A percentile compares a stretch with the other conserved stretches of the same genome.
Conservation (phyloP, 2,797 vertebrate species). For the Muraenolepis orangiensis region DNA sequence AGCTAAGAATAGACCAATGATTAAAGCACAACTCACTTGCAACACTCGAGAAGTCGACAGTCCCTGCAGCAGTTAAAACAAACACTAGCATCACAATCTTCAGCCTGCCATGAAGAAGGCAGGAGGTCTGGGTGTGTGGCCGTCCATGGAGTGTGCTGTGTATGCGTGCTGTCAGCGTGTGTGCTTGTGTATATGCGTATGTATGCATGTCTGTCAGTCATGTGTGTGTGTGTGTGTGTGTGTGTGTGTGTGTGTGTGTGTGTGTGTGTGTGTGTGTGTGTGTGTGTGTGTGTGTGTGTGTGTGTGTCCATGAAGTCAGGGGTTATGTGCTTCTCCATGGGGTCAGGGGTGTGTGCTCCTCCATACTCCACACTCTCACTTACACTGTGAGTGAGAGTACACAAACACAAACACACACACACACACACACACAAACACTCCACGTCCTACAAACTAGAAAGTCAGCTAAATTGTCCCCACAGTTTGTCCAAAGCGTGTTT, state of each 20-base stretch:
- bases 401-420: slow-evolving; percentile 1
- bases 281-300: neutral
- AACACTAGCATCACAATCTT: too few relatives aligned
- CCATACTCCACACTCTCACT: neutral
- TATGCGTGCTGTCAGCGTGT: too few relatives aligned
- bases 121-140: neutral
- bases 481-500: neutral
- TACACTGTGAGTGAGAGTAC: slow-evolving; percentile 10
- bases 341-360: slow-evolving; percentile 34
- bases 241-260: slow-evolving; percentile 15
- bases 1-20: too few relatives aligned
- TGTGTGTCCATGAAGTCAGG: slow-evolving; percentile 45
- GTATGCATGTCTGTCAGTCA: neutral
- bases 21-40: too few relatives aligned
- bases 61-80: too few relatives aligned
- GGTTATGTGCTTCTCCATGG: too few relatives aligned
- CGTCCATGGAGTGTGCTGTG: neutral
- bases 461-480: slow-evolving; percentile 14
- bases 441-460: neutral
- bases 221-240: slow-evolving; percentile 4
- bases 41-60: too few relatives aligned
- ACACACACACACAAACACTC: neutral
- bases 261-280: neutral
- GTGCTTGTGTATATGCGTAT: neutral
- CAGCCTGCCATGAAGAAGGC: too few relatives aligned